phyloP scores from a whole-genome alignment of 2,888 invertebrate genomes.

The Anthophora plumipes region DNA sequence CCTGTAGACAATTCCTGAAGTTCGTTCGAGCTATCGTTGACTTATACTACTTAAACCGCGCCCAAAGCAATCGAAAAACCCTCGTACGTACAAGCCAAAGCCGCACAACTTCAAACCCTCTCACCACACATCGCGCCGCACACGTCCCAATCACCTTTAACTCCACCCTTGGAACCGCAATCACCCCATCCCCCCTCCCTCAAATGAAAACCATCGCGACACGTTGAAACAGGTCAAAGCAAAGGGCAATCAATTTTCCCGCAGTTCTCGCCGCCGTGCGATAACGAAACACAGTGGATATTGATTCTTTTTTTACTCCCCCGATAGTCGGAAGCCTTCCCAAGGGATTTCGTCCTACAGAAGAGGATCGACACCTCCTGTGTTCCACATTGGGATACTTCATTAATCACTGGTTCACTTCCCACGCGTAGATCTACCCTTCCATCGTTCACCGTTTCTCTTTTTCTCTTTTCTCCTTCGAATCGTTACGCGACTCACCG shows the following conservation, averaged over 20 bases:
- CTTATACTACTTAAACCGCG: conserved; percentile 6
- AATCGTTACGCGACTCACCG: not conserved
- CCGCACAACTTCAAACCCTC: not conserved
- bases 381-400: conserved; percentile 56
- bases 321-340: conserved; percentile 25
- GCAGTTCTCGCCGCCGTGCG: not conserved
- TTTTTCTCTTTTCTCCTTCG: not conserved
- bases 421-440: not conserved
- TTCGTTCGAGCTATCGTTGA: not conserved
- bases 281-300: conserved; percentile 49
- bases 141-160: conserved; percentile 20
- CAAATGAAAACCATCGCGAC: conserved; percentile 1
- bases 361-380: conserved; percentile 62
- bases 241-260: conserved; percentile 49
- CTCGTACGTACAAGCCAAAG: not conserved
- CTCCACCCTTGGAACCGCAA: not conserved
- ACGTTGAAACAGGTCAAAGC: conserved; percentile 22
- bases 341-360: conserved; percentile 39
- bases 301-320: conserved; percentile 31
- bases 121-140: not conserved
- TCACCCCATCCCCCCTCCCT: not conserved
- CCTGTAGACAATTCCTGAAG: too few relatives aligned
- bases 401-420: conserved; percentile 55
- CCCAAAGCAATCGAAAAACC: not conserved
- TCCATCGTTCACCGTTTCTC: not conserved